Conservation (phyloP, 2,888 invertebrate genomes). For the Acleris emargana region DNA sequence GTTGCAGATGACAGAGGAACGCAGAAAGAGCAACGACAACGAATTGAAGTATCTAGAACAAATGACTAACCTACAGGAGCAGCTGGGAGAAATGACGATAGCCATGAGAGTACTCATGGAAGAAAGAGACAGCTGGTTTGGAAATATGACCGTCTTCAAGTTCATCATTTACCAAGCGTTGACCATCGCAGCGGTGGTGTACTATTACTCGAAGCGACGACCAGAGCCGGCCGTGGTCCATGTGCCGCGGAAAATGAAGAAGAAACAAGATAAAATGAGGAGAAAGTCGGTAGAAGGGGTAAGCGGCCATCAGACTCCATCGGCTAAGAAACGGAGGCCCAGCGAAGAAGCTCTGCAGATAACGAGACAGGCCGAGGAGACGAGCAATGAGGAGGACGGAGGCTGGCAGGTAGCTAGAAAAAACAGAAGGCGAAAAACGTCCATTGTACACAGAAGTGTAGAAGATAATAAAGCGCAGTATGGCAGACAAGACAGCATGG, state of each 20-base stretch:
- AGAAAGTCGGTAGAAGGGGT: constrained; percentile 87
- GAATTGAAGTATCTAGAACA: constrained; percentile 92
- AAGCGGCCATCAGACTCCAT: constrained; percentile 77
- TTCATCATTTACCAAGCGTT: constrained; percentile 78
- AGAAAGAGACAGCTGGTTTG: constrained; percentile 86
- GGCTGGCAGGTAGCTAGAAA: constrained; percentile 77
- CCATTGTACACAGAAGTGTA: constrained; percentile 66
- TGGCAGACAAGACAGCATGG: constrained; percentile 65
- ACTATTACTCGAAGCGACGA: constrained; percentile 78
- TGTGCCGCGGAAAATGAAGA: constrained; percentile 63
- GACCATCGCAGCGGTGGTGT: constrained; percentile 74
- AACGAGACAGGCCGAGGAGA: constrained; percentile 84
- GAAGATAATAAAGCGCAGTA: constrained; percentile 68
- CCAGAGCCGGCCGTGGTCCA: constrained; percentile 59
- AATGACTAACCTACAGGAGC: constrained; percentile 86
- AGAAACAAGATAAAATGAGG: constrained; percentile 73
- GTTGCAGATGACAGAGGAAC: constrained; percentile 88
- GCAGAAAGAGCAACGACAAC: constrained; percentile 87
- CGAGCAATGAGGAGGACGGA: constrained; percentile 74
- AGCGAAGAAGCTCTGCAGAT: constrained; percentile 89
- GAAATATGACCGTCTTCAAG: constrained; percentile 83
- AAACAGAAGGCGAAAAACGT: constrained; percentile 78
- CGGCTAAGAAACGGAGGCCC: constrained; percentile 86
- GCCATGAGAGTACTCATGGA: constrained; percentile 84
- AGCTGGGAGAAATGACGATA: constrained; percentile 85